These are phyloP conservation scores for Cranoglanis bouderius DNA, from an alignment of 2,113 vertebrate species.

Conservation along the genomic window DNA sequence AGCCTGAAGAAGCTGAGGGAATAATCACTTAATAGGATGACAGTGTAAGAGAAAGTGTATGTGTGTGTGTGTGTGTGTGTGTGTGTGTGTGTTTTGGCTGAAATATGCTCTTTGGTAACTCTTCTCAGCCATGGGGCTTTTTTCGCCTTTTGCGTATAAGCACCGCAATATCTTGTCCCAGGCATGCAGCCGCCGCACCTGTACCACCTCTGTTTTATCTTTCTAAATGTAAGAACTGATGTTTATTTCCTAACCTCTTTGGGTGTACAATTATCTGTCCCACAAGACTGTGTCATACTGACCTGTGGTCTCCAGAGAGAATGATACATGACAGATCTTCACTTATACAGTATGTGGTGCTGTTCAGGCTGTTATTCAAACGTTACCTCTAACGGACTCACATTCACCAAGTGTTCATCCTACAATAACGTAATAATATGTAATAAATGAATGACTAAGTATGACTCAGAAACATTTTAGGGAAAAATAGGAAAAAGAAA, in stretches of 20 bases:
- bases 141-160: background rate
- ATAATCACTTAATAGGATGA: background rate
- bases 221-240: too few species aligned
- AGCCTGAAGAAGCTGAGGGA: background rate
- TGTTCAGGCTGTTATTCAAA: background rate
- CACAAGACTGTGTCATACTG: background rate
- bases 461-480: too few species aligned
- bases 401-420: background rate
- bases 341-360: background rate
- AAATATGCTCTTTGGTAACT: background rate
- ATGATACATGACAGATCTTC: background rate
- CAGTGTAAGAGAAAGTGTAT: background rate
- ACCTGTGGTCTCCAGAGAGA: background rate
- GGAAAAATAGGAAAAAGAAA: too few species aligned
- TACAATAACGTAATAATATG: background rate
- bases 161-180: background rate
- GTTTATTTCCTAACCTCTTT: too few species aligned
- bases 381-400: background rate
- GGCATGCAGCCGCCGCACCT: background rate
- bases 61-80: conserved; percentile 1
- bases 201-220: background rate
- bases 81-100: background rate
- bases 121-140: background rate
- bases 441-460: background rate
- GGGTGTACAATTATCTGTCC: background rate